These are phyloP conservation scores for Marronus borbonicus DNA, from an alignment of 2,888 invertebrate genomes.

Conservation along the genomic window DNA sequence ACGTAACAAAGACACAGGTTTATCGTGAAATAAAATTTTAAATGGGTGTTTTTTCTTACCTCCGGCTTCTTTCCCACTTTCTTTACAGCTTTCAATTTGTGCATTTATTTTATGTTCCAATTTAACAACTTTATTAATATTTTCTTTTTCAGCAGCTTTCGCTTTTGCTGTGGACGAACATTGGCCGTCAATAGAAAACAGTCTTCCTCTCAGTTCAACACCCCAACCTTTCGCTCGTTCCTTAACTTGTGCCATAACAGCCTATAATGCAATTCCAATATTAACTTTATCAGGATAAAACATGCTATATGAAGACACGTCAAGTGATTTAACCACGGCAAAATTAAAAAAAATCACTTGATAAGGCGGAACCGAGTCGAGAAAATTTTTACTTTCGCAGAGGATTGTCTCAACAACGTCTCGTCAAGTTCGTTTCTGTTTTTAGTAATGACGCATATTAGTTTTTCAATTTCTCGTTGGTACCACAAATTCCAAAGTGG, in stretches of 20 bases:
- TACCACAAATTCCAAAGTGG: too few species aligned
- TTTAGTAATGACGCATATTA: too few species aligned
- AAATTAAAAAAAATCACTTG: too few species aligned
- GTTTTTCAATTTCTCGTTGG: too few species aligned
- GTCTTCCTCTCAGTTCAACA: conserved; percentile 76
- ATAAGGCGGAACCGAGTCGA: too few species aligned
- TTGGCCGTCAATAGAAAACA: conserved; percentile 64
- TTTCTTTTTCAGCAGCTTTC: conserved; percentile 67
- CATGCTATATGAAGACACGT: not conserved
- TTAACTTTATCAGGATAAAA: not conserved
- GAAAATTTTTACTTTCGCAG: too few species aligned
- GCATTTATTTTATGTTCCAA: conserved; percentile 67
- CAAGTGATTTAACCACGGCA: too few species aligned
- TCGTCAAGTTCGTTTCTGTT: too few species aligned
- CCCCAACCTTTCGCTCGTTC: conserved; percentile 83
- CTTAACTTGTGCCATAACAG: conserved; percentile 82
- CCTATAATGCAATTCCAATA: conserved; percentile 67
- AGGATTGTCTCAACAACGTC: too few species aligned
- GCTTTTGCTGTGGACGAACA: conserved; percentile 61
- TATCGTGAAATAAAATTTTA: too few species aligned
- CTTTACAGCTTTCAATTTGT: conserved; percentile 64
- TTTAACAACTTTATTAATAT: conserved; percentile 68
- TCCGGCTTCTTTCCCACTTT: conserved; percentile 59
- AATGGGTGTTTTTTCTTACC: conserved; percentile 52
- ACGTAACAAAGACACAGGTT: too few species aligned